Evolutionary conservation across 2,888 invertebrate species (phyloP).

Genomic region (Cosmia pyralina): DNA sequence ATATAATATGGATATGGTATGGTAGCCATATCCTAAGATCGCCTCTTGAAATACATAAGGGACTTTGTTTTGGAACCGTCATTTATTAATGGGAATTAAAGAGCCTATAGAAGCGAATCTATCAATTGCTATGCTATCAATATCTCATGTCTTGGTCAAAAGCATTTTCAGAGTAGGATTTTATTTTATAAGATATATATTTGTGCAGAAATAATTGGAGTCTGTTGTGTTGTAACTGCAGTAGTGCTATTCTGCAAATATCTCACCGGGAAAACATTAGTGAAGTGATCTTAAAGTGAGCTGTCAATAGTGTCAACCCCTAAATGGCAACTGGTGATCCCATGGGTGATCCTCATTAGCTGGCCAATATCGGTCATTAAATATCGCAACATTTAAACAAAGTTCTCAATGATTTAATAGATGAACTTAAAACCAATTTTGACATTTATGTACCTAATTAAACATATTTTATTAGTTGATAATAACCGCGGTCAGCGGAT

Average conservation of each 20-base stretch:
- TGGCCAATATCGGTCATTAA: conserved; percentile 12
- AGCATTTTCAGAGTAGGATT: not conserved
- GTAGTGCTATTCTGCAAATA: too few relatives aligned
- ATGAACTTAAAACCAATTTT: conserved; percentile 34
- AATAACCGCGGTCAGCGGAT: conserved; percentile 50
- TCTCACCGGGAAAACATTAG: too few relatives aligned
- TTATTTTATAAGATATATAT: not conserved
- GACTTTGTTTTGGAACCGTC: too few relatives aligned
- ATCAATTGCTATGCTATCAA: too few relatives aligned
- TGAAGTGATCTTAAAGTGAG: too few relatives aligned
- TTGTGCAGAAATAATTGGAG: not conserved
- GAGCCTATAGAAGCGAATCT: not conserved
- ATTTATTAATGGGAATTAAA: not conserved
- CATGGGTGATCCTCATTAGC: conserved; percentile 17
- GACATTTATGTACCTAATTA: conserved; percentile 54
- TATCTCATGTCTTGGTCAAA: not conserved
- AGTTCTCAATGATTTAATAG: conserved; percentile 40
- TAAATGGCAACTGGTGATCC: too few relatives aligned
- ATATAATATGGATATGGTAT: not conserved
- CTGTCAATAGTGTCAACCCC: too few relatives aligned
- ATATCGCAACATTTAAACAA: conserved; percentile 27
- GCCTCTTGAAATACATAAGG: not conserved
- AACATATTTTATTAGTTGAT: conserved; percentile 35
- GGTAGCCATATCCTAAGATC: not conserved
- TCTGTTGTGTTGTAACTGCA: not conserved